phyloP scores from a whole-genome alignment of 2,113 vertebrate species.

The Campylomormyrus numenius region DNA sequence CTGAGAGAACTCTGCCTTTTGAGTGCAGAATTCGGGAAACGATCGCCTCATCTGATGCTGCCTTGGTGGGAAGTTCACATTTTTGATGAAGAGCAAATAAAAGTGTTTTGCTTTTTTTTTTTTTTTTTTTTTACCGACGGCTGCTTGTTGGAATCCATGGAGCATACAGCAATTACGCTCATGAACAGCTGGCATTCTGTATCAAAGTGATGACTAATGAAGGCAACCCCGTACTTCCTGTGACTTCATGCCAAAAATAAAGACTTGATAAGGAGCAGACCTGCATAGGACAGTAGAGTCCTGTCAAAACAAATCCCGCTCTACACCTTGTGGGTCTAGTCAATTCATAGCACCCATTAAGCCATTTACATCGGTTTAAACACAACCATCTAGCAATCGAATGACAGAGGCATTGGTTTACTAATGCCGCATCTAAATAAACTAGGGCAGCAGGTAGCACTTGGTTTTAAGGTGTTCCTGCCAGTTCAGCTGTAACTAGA shows the following conservation, averaged over 20 bases:
- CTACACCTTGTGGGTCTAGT: neutral
- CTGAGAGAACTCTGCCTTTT: neutral
- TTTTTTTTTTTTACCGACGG: neutral
- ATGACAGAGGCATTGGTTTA: neutral
- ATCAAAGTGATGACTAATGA: conserved; percentile 56
- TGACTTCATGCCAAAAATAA: conserved; percentile 49
- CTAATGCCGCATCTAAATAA: neutral
- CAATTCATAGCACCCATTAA: neutral
- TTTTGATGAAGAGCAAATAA: conserved; percentile 2
- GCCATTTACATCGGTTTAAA: neutral
- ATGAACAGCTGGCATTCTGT: conserved; percentile 57
- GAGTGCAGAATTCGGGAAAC: neutral
- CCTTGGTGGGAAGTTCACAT: too few species aligned
- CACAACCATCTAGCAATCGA: neutral
- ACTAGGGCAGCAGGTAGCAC: neutral
- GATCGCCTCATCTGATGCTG: neutral
- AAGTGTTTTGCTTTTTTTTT: neutral
- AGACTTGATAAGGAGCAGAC: conserved; percentile 14
- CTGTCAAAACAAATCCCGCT: neutral
- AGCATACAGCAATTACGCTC: conserved; percentile 56
- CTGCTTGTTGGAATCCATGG: conserved; percentile 20
- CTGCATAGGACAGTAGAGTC: neutral
- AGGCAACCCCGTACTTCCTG: conserved; percentile 47
- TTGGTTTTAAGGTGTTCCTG: neutral
- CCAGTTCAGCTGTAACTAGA: neutral